A percentile compares a stretch with the other conserved stretches of the same genome.
Evolutionary conservation across 2,797 vertebrate genomes (phyloP).

Genomic region (Anniella stebbinsi): DNA sequence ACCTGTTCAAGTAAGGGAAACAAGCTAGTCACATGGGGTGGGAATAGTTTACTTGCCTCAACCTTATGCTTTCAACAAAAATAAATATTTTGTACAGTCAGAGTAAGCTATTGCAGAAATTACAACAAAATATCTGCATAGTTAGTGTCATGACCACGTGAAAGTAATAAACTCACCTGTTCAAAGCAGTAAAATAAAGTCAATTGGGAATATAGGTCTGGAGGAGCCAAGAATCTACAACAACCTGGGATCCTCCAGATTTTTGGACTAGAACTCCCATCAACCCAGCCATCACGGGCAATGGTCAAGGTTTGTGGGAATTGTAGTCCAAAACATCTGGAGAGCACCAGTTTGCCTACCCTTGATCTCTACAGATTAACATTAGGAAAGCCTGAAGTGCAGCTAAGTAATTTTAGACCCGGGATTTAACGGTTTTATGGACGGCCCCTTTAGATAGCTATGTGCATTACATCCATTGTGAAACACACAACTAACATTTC

Average conservation of each 20-base stretch:
- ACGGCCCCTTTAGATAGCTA: too few relatives aligned
- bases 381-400: too few relatives aligned
- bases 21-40: too few relatives aligned
- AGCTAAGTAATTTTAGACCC: too few relatives aligned
- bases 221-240: not conserved
- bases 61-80: not conserved
- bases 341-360: too few relatives aligned
- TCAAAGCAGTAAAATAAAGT: slow-evolving; percentile 1
- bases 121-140: not conserved
- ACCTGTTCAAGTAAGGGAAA: too few relatives aligned
- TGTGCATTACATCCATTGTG: too few relatives aligned
- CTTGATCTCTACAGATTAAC: too few relatives aligned
- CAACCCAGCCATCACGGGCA: not conserved
- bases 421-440: too few relatives aligned
- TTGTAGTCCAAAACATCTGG: too few relatives aligned
- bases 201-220: not conserved
- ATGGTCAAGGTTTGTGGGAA: too few relatives aligned
- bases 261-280: not conserved
- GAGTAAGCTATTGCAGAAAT: not conserved
- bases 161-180: not conserved
- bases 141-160: not conserved
- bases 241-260: not conserved
- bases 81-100: not conserved
- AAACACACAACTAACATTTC: too few relatives aligned
- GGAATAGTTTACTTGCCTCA: not conserved